A percentile compares a stretch with the other conserved stretches of the same genome.
These are phyloP conservation scores for Romanogobio albipinnatus DNA, from an alignment of 2,113 vertebrate genomes.

Conservation along the genomic window DNA sequence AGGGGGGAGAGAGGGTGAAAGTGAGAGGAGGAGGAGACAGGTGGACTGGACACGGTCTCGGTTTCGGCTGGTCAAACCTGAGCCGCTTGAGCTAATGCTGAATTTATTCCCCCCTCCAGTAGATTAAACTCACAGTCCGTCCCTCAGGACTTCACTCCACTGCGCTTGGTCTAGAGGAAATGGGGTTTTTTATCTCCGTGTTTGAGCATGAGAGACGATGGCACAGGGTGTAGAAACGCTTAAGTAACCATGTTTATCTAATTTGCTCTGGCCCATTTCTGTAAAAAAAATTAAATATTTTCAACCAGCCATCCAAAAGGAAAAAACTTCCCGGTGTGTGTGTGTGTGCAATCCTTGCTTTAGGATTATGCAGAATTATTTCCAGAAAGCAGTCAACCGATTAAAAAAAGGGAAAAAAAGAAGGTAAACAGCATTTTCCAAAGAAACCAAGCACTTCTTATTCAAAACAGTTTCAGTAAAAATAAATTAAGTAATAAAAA, in stretches of 20 bases:
- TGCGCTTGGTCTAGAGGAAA: slow-evolving; percentile 54
- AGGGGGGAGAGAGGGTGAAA: neutral
- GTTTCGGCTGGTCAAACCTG: slow-evolving; percentile 22
- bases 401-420: neutral
- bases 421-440: neutral
- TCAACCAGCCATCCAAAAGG: neutral
- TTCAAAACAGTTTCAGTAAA: neutral
- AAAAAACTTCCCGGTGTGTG: neutral
- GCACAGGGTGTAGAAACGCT: slow-evolving; percentile 4
- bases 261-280: slow-evolving; percentile 22
- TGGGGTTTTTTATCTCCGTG: slow-evolving; percentile 43
- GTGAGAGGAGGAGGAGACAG: slow-evolving; percentile 3
- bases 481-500: too few species aligned
- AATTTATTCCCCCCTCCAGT: slow-evolving; percentile 64
- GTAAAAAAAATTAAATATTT: slow-evolving; percentile 8
- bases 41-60: slow-evolving; percentile 29
- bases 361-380: neutral
- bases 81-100: slow-evolving; percentile 56
- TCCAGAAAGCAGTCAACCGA: neutral
- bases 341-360: neutral
- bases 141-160: slow-evolving; percentile 61
- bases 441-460: neutral
- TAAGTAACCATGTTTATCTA: slow-evolving; percentile 53
- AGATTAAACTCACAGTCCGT: slow-evolving; percentile 70
- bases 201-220: slow-evolving; percentile 53